Percentiles rank a stretch among this genome's conserved stretches.
Evolutionary conservation across 2,888 invertebrate species (phyloP).

Genomic region (Acleris emargana): DNA sequence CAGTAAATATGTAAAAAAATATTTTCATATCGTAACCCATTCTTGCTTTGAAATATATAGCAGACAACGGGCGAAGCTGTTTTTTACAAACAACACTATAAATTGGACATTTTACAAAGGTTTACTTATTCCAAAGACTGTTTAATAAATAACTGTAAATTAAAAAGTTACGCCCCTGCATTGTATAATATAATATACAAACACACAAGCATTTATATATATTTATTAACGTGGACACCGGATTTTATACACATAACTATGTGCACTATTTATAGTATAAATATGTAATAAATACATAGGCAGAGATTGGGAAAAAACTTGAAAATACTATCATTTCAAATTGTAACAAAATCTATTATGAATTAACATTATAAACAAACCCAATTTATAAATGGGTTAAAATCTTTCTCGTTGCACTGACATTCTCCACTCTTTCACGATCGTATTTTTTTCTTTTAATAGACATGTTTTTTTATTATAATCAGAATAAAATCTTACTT

Average conservation of each 20-base stretch:
- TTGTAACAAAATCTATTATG: too few relatives aligned
- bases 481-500: too few relatives aligned
- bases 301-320: slow-evolving; percentile 11
- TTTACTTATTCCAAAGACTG: not conserved
- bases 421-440: too few relatives aligned
- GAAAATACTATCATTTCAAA: not conserved
- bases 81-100: too few relatives aligned
- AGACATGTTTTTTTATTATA: too few relatives aligned
- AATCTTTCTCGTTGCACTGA: too few relatives aligned
- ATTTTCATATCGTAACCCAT: too few relatives aligned
- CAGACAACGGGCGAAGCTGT: too few relatives aligned
- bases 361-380: not conserved
- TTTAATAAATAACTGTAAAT: slow-evolving; percentile 20
- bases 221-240: slow-evolving; percentile 26
- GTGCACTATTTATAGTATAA: slow-evolving; percentile 28
- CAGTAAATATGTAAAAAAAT: too few relatives aligned
- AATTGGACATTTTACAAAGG: not conserved
- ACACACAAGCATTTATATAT: slow-evolving; percentile 30
- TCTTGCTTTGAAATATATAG: too few relatives aligned
- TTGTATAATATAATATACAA: slow-evolving; percentile 21
- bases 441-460: too few relatives aligned
- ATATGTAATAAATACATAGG: slow-evolving; percentile 9
- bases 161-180: slow-evolving; percentile 23
- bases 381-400: not conserved
- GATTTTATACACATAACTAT: slow-evolving; percentile 23